A percentile compares a stretch with the other conserved stretches of the same genome.
Conservation (phyloP, 2,113 vertebrate genomes). For the Uria lomvia region DNA sequence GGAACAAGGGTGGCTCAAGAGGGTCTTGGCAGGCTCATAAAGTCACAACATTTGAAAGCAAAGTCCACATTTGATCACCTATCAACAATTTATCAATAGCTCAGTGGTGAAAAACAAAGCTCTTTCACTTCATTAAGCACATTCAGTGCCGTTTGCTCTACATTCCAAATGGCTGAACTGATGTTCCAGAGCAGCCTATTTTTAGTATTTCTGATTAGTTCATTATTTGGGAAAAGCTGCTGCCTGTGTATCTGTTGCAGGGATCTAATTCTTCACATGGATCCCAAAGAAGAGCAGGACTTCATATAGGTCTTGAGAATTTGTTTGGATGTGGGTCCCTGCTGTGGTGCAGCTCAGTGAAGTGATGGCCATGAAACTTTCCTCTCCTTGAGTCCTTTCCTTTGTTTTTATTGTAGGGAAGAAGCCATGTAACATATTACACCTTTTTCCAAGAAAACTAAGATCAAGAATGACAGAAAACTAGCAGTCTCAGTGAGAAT, state of each 20-base stretch:
- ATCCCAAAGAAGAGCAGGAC: not conserved
- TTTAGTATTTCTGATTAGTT: conserved; percentile 61
- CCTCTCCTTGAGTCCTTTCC: not conserved
- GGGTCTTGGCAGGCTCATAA: not conserved
- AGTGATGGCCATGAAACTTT: not conserved
- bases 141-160: conserved; percentile 25
- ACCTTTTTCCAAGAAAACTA: not conserved
- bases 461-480: conserved; percentile 18
- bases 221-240: conserved; percentile 43
- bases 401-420: not conserved
- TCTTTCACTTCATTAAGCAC: conserved; percentile 56
- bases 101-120: conserved; percentile 42
- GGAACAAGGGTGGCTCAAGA: not conserved
- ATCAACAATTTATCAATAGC: conserved; percentile 44
- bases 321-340: not conserved
- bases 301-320: not conserved
- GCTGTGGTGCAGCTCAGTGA: not conserved
- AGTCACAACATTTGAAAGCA: conserved; percentile 2
- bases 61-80: conserved; percentile 23
- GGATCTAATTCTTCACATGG: not conserved
- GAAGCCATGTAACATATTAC: not conserved
- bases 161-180: conserved; percentile 57
- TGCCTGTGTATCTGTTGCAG: conserved; percentile 23
- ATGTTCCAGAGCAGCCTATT: conserved; percentile 54
- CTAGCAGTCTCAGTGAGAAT: conserved; percentile 52